A percentile compares a stretch with the other conserved stretches of the same genome.
These are phyloP conservation scores for Ataeniobius toweri DNA, from an alignment of 2,797 vertebrate species.

Conservation along the genomic window DNA sequence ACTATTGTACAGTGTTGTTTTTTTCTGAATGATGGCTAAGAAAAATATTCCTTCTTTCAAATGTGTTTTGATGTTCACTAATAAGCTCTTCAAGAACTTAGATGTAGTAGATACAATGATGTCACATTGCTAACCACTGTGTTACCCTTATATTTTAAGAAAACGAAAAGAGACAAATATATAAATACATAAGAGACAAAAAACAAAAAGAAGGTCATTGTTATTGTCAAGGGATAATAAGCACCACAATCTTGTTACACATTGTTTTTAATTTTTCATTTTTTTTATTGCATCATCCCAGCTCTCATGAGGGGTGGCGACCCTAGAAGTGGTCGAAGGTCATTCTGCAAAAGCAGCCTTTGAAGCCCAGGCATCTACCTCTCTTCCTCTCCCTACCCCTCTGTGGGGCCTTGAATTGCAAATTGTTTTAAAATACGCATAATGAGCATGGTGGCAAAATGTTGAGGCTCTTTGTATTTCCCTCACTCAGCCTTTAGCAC, in stretches of 20 bases:
- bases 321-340: conserved; percentile 79
- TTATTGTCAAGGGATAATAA: conserved; percentile 72
- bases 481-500: conserved; percentile 91
- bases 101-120: conserved; percentile 39
- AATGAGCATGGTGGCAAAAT: conserved; percentile 88
- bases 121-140: conserved; percentile 27
- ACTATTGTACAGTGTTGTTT: too few relatives aligned
- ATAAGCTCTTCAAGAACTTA: neutral
- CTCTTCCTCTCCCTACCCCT: conserved; percentile 70
- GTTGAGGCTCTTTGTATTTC: conserved; percentile 89
- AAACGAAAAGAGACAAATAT: neutral
- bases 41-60: too few relatives aligned
- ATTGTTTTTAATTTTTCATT: conserved; percentile 75
- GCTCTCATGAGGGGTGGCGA: conserved; percentile 79
- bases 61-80: neutral
- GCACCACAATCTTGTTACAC: conserved; percentile 69
- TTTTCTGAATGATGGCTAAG: too few relatives aligned
- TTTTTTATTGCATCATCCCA: conserved; percentile 83
- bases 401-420: conserved; percentile 91
- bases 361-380: conserved; percentile 74
- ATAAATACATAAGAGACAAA: conserved; percentile 28
- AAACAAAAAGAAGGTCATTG: conserved; percentile 49
- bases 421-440: conserved; percentile 91
- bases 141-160: conserved; percentile 60
- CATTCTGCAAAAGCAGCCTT: conserved; percentile 77